Percentiles rank a stretch among this genome's conserved stretches.
phyloP scores from a whole-genome alignment of 2,888 invertebrate species.

The Hirtodrosophila cameraria region DNA sequence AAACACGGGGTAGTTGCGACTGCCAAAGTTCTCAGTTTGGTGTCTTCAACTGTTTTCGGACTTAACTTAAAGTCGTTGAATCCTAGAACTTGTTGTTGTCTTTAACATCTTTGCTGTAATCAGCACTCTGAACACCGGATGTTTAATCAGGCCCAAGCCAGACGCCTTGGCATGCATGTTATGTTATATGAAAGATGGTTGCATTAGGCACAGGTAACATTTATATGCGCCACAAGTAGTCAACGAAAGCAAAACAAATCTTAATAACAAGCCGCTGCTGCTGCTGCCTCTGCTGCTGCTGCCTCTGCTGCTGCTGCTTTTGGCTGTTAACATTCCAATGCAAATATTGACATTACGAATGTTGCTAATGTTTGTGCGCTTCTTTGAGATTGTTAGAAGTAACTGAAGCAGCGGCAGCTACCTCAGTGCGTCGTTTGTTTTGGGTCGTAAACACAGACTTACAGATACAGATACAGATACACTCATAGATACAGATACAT shows the following conservation, averaged over 20 bases:
- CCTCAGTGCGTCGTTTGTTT: slow-evolving; percentile 66
- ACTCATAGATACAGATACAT: slow-evolving; percentile 12
- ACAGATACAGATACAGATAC: slow-evolving; percentile 18
- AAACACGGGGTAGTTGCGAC: neutral
- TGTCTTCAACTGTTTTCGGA: too few relatives aligned
- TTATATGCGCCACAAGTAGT: slow-evolving; percentile 53
- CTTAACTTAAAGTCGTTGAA: too few relatives aligned
- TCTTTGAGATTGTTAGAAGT: slow-evolving; percentile 51
- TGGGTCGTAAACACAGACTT: slow-evolving; percentile 62
- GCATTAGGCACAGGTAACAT: slow-evolving; percentile 51
- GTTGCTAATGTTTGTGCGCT: slow-evolving; percentile 58
- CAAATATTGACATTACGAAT: slow-evolving; percentile 68
- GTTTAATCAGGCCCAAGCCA: slow-evolving; percentile 41
- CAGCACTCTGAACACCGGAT: slow-evolving; percentile 51
- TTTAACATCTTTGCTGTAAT: slow-evolving; percentile 43
- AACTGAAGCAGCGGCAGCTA: slow-evolving; percentile 47
- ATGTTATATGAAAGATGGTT: slow-evolving; percentile 14
- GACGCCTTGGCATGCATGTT: neutral
- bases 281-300: slow-evolving; percentile 24
- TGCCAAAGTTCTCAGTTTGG: too few relatives aligned
- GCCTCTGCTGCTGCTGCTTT: slow-evolving; percentile 17
- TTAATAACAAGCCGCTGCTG: slow-evolving; percentile 20
- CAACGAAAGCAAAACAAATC: slow-evolving; percentile 36
- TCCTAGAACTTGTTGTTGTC: too few relatives aligned
- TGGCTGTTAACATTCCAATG: slow-evolving; percentile 55